phyloP scores from a whole-genome alignment of 2,797 vertebrate genomes.

The Amphiprion clarkii region DNA sequence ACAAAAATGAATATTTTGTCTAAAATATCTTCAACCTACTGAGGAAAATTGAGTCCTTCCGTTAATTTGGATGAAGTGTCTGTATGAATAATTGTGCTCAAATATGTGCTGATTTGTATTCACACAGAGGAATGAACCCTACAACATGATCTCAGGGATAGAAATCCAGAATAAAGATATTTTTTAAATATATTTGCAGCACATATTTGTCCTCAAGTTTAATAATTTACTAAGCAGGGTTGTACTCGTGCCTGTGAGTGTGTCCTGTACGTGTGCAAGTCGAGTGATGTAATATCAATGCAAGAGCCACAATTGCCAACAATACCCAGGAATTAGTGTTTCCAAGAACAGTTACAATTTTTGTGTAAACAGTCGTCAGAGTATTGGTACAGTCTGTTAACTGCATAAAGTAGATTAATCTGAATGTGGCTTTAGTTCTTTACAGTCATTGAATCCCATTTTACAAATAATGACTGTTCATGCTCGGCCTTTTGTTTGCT shows the following conservation, averaged over 20 bases:
- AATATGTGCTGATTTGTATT: slow-evolving; percentile 20
- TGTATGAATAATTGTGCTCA: not conserved
- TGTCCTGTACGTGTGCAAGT: slow-evolving; percentile 12
- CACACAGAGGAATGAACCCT: not conserved
- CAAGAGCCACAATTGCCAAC: slow-evolving; percentile 37
- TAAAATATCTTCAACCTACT: not conserved
- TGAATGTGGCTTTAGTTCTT: not conserved
- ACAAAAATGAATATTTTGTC: slow-evolving; percentile 4
- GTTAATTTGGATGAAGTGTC: not conserved
- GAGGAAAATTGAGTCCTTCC: not conserved
- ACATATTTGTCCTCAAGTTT: slow-evolving; percentile 27
- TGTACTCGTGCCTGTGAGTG: not conserved
- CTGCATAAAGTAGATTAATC: not conserved
- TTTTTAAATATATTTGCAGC: slow-evolving; percentile 22
- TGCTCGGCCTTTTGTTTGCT: not conserved
- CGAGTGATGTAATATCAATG: slow-evolving; percentile 60
- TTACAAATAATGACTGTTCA: not conserved
- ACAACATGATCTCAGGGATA: slow-evolving; percentile 30
- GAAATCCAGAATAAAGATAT: slow-evolving; percentile 44
- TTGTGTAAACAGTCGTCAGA: slow-evolving; percentile 27
- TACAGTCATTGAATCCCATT: not conserved
- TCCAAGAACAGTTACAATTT: slow-evolving; percentile 26
- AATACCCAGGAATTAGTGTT: slow-evolving; percentile 10
- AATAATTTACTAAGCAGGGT: slow-evolving; percentile 32
- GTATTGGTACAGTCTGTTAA: slow-evolving; percentile 13